Base-by-base conservation (phyloP, 2,888 invertebrate species). In the Polymixis lichenea region DNA sequence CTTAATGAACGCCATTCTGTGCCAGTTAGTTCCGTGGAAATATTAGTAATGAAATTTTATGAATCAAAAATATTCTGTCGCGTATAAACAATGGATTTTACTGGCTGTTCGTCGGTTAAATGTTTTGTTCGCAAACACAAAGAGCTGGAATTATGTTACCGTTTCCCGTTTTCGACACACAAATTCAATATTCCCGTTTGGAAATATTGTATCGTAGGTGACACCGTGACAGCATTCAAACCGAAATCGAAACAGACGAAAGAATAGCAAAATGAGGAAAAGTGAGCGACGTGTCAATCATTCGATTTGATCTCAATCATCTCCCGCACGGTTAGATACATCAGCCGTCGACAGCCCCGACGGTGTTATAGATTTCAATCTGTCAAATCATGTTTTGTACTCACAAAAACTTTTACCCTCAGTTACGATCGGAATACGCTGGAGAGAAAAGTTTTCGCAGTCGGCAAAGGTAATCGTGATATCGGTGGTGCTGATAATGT, bases 331-430 rank as follows among this genome's bases (percentile, higher is more conserved):
- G 73, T 82, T 82, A 74, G 69, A n/a, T 69, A 72, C 68, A 77
- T 73, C 77, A 86, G 69, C 77, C 61, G 70, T 62, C 79, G 74
- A 76, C 77, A 75, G 70, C 79, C 76, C 78, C 85, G n/a, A 43
- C 72, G 70, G 85, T 87, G 86, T 85, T 85, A 89, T 88, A 90
- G 81, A 91, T 91, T 89, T 87, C 89, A 85, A 90, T 89, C 86
- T 86, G 88, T 89, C 90, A 90, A 88, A 88, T 86, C 82, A 77
- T 86, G 84, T 86, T 88, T 86, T 87, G 83, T 80, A 81, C 78
- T 74, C 80, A 46, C 77, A 78, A 83, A 84, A 85, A 85, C 75
- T 86, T 87, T 78, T 79, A 82, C 78, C 75, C 83, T 67, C 82
- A 69, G 74, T 71, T 74, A 78, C 82, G 83, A 84, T 82, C 72